Conservation (phyloP, 2,113 vertebrate genomes). For the Nanger granti region DNA sequence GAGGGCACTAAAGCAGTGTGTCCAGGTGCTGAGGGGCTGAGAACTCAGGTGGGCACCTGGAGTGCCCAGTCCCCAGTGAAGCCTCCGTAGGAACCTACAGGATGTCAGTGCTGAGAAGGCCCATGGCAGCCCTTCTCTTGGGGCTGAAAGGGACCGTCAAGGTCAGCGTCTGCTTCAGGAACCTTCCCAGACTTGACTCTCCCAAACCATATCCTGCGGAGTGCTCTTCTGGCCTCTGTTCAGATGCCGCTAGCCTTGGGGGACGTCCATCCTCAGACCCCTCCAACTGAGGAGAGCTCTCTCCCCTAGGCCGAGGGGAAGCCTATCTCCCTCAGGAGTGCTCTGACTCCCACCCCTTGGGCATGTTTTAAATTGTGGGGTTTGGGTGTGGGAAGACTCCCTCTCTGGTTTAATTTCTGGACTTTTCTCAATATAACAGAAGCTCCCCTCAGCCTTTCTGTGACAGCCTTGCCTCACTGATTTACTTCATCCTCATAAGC, state of each 20-base stretch:
- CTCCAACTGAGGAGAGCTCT: neutral
- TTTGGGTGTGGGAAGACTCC: neutral
- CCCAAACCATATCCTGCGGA: neutral
- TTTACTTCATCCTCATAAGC: neutral
- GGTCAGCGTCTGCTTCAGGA: neutral
- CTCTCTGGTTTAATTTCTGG: neutral
- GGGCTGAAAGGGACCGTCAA: neutral
- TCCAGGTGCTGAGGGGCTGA: neutral
- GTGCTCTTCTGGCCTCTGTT: neutral
- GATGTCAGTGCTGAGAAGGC: neutral
- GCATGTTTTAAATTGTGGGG: neutral
- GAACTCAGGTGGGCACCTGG: neutral
- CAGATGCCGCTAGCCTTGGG: neutral
- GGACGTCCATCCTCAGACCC: neutral
- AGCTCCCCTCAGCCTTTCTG: neutral
- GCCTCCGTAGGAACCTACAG: accelerated
- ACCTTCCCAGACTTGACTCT: neutral
- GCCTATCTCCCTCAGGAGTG: neutral
- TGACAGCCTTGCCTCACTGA: neutral
- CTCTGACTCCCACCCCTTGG: neutral
- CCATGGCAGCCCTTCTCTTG: neutral
- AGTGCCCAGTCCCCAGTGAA: neutral
- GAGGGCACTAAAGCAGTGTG: neutral
- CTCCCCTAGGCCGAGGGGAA: neutral
- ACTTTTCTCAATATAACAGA: neutral